Evolutionary conservation across 2,888 invertebrate genomes (phyloP).

Genomic region (Pediacus dermestoides): DNA sequence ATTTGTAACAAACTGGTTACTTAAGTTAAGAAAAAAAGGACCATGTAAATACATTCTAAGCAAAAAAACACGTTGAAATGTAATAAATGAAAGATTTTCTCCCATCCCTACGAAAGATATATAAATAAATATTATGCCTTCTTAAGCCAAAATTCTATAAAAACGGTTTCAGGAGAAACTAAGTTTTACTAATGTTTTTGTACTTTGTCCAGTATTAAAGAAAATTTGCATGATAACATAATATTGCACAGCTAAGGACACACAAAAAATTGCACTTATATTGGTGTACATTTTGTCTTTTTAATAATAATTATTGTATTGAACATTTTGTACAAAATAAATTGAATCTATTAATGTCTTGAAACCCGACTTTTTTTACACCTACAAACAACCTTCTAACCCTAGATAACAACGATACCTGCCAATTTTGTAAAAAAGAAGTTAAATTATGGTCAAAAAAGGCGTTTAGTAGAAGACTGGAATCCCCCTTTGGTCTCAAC

Average conservation of each 20-base stretch:
- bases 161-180: constrained; percentile 6
- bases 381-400: too few relatives aligned
- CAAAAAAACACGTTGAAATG: constrained; percentile 10
- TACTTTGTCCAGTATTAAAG: constrained; percentile 19
- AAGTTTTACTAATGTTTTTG: too few relatives aligned
- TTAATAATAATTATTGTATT: constrained; percentile 32
- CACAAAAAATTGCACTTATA: constrained; percentile 34
- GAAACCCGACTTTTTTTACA: too few relatives aligned
- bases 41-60: constrained; percentile 22
- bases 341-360: constrained; percentile 27
- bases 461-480: too few relatives aligned
- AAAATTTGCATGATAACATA: constrained; percentile 25
- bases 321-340: constrained; percentile 43
- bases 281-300: constrained; percentile 30
- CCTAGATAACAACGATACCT: too few relatives aligned
- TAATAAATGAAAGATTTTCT: constrained; percentile 12
- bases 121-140: constrained; percentile 3
- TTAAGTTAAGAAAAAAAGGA: constrained; percentile 19
- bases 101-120: constrained; percentile 20
- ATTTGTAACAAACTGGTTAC: too few relatives aligned
- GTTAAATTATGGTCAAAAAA: too few relatives aligned
- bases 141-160: too few relatives aligned
- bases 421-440: too few relatives aligned
- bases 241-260: constrained; percentile 41
- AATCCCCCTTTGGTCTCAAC: too few relatives aligned